Evolutionary conservation across 2,113 vertebrate genomes (phyloP).

Genomic region (Mustela lutreola): DNA sequence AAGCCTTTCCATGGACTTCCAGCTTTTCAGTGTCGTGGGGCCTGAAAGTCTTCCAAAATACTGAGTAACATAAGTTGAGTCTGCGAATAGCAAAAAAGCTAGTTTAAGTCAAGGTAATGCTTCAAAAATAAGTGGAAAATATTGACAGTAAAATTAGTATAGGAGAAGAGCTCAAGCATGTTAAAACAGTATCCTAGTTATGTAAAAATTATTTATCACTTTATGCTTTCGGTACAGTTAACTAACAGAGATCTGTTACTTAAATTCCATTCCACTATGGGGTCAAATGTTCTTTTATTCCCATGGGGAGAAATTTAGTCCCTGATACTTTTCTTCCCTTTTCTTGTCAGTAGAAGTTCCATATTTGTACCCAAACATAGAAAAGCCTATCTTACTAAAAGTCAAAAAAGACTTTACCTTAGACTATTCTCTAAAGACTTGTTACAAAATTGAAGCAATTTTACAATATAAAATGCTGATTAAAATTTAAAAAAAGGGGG

Average conservation of each 20-base stretch:
- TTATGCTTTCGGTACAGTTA: background rate
- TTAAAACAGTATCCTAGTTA: background rate
- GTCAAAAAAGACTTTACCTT: constrained; percentile 6
- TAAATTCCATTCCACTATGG: constrained; percentile 33
- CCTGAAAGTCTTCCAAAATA: background rate
- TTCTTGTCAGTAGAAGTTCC: background rate
- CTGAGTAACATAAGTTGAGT: background rate
- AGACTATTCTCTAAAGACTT: constrained; percentile 8
- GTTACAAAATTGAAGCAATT: constrained; percentile 33
- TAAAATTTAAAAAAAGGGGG: too few species aligned
- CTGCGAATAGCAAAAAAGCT: constrained; percentile 11
- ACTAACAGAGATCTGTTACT: constrained; percentile 1
- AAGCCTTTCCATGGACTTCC: background rate
- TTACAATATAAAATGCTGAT: constrained; percentile 34
- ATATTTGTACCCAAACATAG: background rate
- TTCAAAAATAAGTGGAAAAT: constrained; percentile 62
- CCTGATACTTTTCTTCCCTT: background rate
- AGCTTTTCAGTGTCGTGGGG: constrained; percentile 31
- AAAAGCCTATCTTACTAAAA: constrained; percentile 19
- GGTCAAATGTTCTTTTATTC: constrained; percentile 44
- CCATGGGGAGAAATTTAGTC: background rate
- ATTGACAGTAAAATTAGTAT: constrained; percentile 41
- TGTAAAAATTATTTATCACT: constrained; percentile 44
- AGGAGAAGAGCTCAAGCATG: background rate
- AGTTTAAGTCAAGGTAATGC: background rate